Conservation (phyloP, 2,113 vertebrate genomes). For the Lycocorax pyrrhopterus region DNA sequence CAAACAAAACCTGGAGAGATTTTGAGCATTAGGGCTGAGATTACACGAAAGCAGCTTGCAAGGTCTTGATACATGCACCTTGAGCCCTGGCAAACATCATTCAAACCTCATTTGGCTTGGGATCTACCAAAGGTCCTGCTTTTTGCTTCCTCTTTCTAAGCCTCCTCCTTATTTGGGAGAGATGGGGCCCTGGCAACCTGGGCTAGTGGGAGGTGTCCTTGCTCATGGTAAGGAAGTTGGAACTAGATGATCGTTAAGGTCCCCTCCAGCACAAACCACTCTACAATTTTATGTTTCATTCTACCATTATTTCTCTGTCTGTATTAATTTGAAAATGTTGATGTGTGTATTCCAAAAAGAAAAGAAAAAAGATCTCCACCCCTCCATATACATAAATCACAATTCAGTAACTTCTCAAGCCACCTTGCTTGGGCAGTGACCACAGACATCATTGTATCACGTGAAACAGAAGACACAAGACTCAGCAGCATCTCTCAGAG, state of each 20-base stretch:
- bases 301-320: background rate
- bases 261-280: background rate
- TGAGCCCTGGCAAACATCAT: background rate
- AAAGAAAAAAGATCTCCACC: background rate
- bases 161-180: background rate
- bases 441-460: fast-evolving
- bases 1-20: background rate
- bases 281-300: background rate
- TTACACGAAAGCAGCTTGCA: background rate
- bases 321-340: background rate
- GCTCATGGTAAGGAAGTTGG: no score
- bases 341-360: background rate
- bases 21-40: background rate
- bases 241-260: background rate
- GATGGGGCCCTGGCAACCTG: background rate
- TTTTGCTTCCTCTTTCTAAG: background rate
- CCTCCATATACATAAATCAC: background rate
- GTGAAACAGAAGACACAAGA: background rate
- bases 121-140: background rate
- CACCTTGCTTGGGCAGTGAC: background rate
- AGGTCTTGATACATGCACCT: background rate
- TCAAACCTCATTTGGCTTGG: background rate
- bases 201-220: background rate
- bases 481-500: background rate
- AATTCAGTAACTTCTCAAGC: background rate